Evolutionary conservation across 2,797 vertebrate genomes (phyloP).

Genomic region (Crenichthys baileyi): DNA sequence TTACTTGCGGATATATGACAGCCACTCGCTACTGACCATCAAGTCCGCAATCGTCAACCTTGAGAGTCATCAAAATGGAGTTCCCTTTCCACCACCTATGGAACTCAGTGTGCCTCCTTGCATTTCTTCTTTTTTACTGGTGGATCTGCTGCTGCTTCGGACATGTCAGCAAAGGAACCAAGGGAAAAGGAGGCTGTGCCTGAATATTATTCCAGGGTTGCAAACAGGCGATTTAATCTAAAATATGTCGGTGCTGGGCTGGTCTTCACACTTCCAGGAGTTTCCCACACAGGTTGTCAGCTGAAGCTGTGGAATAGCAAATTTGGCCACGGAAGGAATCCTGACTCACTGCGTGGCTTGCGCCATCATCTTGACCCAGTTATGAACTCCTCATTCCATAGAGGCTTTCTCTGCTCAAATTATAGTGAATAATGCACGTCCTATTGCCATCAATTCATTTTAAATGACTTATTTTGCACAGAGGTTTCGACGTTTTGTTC

Average conservation of each 20-base stretch:
- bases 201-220: neutral
- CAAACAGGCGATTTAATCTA: neutral
- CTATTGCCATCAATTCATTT: no score
- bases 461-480: no score
- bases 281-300: neutral
- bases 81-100: neutral
- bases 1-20: neutral
- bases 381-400: neutral
- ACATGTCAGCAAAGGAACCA: neutral
- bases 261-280: neutral
- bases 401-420: neutral
- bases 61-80: neutral
- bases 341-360: neutral
- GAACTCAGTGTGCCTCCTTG: neutral
- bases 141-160: neutral
- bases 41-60: no score
- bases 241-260: neutral
- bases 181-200: neutral
- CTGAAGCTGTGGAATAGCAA: no score
- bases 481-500: no score
- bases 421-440: no score
- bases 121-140: neutral
- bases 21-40: neutral
- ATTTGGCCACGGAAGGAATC: neutral
- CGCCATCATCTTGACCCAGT: neutral